A percentile compares a stretch with the other conserved stretches of the same genome.
Evolutionary conservation across 2,113 vertebrate species (phyloP).

Genomic region (Mesitornis unicolor): DNA sequence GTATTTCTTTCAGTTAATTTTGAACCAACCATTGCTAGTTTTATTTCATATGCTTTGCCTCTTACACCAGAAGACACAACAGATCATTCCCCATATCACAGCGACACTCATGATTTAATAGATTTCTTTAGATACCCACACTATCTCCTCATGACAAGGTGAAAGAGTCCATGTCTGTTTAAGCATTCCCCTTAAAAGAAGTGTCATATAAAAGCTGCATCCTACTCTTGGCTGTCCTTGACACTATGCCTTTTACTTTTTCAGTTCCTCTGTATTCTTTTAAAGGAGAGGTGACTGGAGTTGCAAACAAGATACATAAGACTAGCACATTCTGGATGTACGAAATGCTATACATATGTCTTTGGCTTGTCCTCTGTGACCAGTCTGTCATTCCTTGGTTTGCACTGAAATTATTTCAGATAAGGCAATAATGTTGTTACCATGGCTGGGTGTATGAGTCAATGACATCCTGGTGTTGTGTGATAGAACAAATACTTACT

Average conservation of each 20-base stretch:
- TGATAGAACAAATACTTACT: background rate
- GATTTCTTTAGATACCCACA: background rate
- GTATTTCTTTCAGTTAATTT: background rate
- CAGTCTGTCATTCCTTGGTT: background rate
- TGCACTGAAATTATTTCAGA: background rate
- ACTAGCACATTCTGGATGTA: background rate
- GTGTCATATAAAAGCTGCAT: background rate
- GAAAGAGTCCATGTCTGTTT: background rate
- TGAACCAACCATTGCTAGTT: background rate
- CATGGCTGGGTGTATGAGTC: background rate
- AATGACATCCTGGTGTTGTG: background rate
- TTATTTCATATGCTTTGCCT: background rate
- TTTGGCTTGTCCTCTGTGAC: background rate
- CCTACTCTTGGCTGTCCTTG: background rate
- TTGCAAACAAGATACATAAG: background rate
- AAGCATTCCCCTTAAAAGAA: background rate
- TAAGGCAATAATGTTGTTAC: background rate
- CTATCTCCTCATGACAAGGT: background rate
- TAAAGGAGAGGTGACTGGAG: accelerated
- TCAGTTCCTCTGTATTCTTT: background rate
- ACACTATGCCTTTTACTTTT: background rate
- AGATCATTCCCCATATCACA: background rate
- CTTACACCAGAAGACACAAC: background rate
- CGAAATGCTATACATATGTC: background rate
- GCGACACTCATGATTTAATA: background rate